A percentile compares a stretch with the other conserved stretches of the same genome.
These are phyloP conservation scores for Parelbella ahira DNA, from an alignment of 2,888 invertebrate genomes.

Conservation along the genomic window DNA sequence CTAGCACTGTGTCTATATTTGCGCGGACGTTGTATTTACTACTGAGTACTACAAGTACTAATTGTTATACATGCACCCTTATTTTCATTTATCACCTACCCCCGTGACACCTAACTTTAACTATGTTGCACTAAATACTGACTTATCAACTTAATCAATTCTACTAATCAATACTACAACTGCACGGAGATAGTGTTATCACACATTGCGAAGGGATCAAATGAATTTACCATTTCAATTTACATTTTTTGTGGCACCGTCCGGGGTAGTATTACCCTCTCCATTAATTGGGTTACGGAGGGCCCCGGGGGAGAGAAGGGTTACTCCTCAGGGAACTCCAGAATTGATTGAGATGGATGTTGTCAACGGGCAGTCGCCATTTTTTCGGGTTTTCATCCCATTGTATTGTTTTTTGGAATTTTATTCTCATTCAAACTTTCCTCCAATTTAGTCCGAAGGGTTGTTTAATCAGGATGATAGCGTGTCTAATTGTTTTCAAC, in stretches of 20 bases:
- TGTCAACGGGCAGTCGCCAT: slow-evolving; percentile 70
- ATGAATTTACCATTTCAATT: slow-evolving; percentile 74
- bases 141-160: too few species aligned
- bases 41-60: too few species aligned
- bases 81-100: too few species aligned
- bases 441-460: slow-evolving; percentile 26
- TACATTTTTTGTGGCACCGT: slow-evolving; percentile 64
- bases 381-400: slow-evolving; percentile 52
- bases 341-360: slow-evolving; percentile 78
- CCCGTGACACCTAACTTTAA: too few species aligned
- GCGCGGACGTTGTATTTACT: too few species aligned
- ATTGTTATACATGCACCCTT: too few species aligned
- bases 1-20: too few species aligned
- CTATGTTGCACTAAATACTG: too few species aligned
- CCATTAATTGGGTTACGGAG: slow-evolving; percentile 74
- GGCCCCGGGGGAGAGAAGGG: slow-evolving; percentile 70
- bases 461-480: slow-evolving; percentile 28
- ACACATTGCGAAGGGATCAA: slow-evolving; percentile 29
- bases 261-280: slow-evolving; percentile 49
- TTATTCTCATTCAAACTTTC: slow-evolving; percentile 39
- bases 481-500: slow-evolving; percentile 51
- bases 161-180: slow-evolving; percentile 7
- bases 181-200: slow-evolving; percentile 11
- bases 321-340: slow-evolving; percentile 63
- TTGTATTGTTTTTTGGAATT: slow-evolving; percentile 40